Conservation (phyloP, 2,888 invertebrate species). For the Pimpla rufipes region DNA sequence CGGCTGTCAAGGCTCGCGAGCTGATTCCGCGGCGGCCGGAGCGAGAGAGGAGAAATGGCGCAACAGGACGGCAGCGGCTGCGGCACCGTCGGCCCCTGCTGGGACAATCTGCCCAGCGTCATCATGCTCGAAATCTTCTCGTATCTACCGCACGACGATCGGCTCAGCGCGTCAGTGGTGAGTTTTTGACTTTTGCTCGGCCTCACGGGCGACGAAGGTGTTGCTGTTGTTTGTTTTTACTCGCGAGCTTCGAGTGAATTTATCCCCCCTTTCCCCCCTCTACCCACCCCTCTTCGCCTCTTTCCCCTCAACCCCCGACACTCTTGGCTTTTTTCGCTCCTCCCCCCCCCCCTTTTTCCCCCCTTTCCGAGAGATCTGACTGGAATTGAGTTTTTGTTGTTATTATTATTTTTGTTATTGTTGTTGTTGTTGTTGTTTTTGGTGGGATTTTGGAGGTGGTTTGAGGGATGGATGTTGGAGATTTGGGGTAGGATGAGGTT, state of each 20-base stretch:
- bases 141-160: slow-evolving; percentile 81
- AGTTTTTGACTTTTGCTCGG: too few relatives aligned
- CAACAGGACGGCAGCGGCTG: slow-evolving; percentile 77
- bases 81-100: slow-evolving; percentile 74
- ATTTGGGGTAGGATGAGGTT: not conserved
- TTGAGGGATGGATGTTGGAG: not conserved
- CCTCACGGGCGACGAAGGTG: too few relatives aligned
- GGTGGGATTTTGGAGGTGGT: too few relatives aligned
- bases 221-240: not conserved
- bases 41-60: slow-evolving; percentile 76
- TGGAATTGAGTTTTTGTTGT: not conserved
- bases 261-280: too few relatives aligned
- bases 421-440: not conserved
- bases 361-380: not conserved
- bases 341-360: not conserved
- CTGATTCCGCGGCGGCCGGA: slow-evolving; percentile 30
- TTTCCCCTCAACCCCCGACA: too few relatives aligned
- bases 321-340: not conserved
- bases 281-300: too few relatives aligned
- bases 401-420: not conserved
- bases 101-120: slow-evolving; percentile 85
- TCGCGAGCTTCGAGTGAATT: too few relatives aligned
- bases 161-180: slow-evolving; percentile 83
- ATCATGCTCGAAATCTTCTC: slow-evolving; percentile 85
- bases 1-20: slow-evolving; percentile 56